These are phyloP conservation scores for Lophochroa leadbeateri DNA, from an alignment of 2,113 vertebrate species.

Conservation along the genomic window DNA sequence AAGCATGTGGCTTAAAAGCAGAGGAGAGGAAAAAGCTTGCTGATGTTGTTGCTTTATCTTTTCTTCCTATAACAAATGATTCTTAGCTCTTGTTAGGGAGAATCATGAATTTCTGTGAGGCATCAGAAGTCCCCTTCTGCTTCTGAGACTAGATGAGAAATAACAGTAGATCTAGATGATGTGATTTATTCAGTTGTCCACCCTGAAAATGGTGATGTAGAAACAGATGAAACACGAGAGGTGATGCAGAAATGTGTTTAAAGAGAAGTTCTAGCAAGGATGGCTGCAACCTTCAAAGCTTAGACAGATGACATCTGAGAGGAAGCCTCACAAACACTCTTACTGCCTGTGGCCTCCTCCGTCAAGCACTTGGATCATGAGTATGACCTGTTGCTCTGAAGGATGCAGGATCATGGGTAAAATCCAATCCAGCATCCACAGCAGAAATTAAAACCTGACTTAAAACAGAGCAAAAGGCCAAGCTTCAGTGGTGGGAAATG, in stretches of 20 bases:
- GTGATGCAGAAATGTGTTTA: not conserved
- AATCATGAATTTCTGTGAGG: not conserved
- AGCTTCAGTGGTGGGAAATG: not conserved
- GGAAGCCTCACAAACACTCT: not conserved
- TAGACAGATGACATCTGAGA: not conserved
- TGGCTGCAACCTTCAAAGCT: not conserved
- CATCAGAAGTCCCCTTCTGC: not conserved
- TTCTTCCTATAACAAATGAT: not conserved
- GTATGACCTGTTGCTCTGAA: not conserved
- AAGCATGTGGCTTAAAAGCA: not conserved
- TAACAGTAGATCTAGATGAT: not conserved
- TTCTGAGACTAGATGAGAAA: not conserved
- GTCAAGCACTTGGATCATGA: not conserved
- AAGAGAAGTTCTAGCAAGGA: not conserved
- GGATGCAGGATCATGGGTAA: not conserved
- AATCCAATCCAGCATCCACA: not conserved
- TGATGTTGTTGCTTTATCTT: not conserved
- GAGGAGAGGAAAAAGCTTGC: not conserved
- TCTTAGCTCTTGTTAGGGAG: not conserved
- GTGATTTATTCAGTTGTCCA: not conserved
- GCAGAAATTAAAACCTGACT: not conserved
- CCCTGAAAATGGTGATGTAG: not conserved
- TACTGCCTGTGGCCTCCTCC: accelerated
- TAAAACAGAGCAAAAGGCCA: not conserved
- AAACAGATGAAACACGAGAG: not conserved